These are phyloP conservation scores for Chondrilla cf. caribensis DNA, from an alignment of 37 sponge, comb jelly and placozoan genomes.

Conservation along the genomic window DNA sequence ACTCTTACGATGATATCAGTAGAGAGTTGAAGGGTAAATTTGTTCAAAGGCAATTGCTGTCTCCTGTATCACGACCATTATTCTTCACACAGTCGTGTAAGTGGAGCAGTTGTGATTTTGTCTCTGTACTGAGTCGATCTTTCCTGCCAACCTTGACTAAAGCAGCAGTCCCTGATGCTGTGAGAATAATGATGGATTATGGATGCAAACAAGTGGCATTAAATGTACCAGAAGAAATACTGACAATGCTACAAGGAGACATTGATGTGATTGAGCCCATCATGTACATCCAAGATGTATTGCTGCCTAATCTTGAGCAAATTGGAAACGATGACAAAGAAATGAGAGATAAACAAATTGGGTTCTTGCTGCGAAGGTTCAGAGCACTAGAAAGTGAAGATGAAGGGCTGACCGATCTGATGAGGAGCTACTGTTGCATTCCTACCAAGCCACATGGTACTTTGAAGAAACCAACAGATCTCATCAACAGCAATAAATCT, in stretches of 20 bases:
- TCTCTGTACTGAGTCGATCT: not conserved
- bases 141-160: not conserved
- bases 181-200: not conserved
- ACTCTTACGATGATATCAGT: not conserved
- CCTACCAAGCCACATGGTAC: not conserved
- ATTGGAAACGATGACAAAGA: too few species aligned
- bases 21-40: not conserved
- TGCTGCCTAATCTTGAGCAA: constrained; percentile 30
- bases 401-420: constrained; percentile 27
- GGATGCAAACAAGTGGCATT: not conserved
- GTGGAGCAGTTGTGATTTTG: not conserved
- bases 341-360: constrained; percentile 36
- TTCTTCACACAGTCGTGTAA: not conserved
- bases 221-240: not conserved
- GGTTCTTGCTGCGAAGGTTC: constrained; percentile 20
- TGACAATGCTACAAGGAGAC: not conserved
- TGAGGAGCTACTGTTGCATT: constrained; percentile 25
- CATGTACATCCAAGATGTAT: not conserved
- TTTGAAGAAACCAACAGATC: not conserved
- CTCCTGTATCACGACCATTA: too few species aligned
- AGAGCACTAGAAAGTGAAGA: not conserved
- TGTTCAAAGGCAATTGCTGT: not conserved
- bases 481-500: too few species aligned
- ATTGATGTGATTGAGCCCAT: not conserved
- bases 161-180: not conserved